Evolutionary conservation across 2,888 invertebrate genomes (phyloP).

Genomic region (Ypsolopha sequella): DNA sequence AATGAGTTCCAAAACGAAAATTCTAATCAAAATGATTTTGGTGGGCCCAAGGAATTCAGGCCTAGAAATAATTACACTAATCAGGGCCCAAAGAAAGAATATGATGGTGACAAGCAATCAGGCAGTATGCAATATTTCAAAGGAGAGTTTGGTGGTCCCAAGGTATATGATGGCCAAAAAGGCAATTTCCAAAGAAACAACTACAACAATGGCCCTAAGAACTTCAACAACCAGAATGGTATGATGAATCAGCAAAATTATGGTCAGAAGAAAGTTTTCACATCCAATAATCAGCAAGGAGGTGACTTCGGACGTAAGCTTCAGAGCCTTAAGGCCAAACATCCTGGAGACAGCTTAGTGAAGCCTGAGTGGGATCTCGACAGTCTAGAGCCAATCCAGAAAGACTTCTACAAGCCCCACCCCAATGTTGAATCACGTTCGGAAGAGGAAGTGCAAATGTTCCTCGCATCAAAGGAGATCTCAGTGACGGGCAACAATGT

Average conservation of each 20-base stretch:
- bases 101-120: conserved; percentile 42
- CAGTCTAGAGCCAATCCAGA: conserved; percentile 85
- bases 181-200: conserved; percentile 40
- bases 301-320: conserved; percentile 63
- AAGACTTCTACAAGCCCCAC: conserved; percentile 92
- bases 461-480: conserved; percentile 84
- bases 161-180: conserved; percentile 26
- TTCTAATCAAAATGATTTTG: conserved; percentile 55
- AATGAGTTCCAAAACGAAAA: conserved; percentile 54
- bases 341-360: conserved; percentile 77
- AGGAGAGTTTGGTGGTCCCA: conserved; percentile 60
- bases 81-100: conserved; percentile 42
- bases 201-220: conserved; percentile 44
- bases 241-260: conserved; percentile 37
- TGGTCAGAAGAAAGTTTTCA: conserved; percentile 45
- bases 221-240: conserved; percentile 43
- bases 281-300: conserved; percentile 39
- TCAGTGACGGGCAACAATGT: conserved; percentile 89
- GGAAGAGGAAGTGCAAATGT: conserved; percentile 81
- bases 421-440: conserved; percentile 76
- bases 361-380: conserved; percentile 88
- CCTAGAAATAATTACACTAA: conserved; percentile 56
- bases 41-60: conserved; percentile 57
- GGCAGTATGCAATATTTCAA: conserved; percentile 57
- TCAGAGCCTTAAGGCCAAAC: conserved; percentile 76